Conservation (phyloP, 2,888 invertebrate species). For the Volucella zonaria region DNA sequence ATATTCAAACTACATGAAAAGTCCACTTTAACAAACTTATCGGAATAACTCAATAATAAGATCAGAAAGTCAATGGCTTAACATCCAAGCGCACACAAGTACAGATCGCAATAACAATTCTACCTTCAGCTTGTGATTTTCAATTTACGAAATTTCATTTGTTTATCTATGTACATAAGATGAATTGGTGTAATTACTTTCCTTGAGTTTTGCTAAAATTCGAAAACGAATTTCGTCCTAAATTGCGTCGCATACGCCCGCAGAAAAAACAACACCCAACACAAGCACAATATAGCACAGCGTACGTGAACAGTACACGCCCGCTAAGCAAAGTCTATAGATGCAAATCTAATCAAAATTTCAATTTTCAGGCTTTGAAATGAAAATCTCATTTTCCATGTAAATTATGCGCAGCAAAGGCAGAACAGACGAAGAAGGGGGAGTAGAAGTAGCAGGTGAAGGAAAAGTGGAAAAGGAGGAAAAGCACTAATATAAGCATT, state of each 20-base stretch:
- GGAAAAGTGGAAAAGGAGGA: background rate
- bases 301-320: slow-evolving; percentile 5
- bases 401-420: slow-evolving; percentile 68
- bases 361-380: slow-evolving; percentile 73
- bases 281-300: background rate
- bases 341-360: slow-evolving; percentile 74
- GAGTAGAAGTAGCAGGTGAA: too few relatives aligned
- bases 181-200: background rate
- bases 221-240: background rate
- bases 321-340: slow-evolving; percentile 56
- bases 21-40: too few relatives aligned
- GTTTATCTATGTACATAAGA: too few relatives aligned
- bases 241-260: background rate
- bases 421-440: slow-evolving; percentile 1
- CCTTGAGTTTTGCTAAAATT: background rate
- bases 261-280: slow-evolving; percentile 38
- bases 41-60: too few relatives aligned
- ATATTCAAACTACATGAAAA: too few relatives aligned
- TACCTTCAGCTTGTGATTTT: too few relatives aligned
- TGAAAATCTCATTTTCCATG: slow-evolving; percentile 72
- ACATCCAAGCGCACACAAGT: too few relatives aligned
- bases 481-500: slow-evolving; percentile 16
- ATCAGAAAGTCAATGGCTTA: too few relatives aligned
- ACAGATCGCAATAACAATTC: too few relatives aligned
- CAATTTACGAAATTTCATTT: too few relatives aligned